Conservation (phyloP, 2,113 vertebrate genomes). For the Noturus placidus region DNA sequence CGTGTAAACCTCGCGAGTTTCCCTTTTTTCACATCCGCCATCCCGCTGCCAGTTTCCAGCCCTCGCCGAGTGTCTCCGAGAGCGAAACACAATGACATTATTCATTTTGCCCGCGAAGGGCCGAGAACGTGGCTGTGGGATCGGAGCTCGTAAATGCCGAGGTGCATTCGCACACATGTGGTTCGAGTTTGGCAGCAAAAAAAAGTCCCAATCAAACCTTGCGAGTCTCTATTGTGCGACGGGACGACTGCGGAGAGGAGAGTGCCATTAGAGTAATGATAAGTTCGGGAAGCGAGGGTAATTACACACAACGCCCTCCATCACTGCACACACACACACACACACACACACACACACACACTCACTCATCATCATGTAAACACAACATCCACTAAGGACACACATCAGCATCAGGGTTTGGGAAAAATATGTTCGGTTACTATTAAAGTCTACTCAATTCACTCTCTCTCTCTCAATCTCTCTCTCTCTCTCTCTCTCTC, state of each 20-base stretch:
- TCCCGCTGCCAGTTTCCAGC: constrained; percentile 42
- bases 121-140: constrained; percentile 62
- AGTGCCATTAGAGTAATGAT: constrained; percentile 72
- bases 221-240: constrained; percentile 67
- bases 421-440: neutral
- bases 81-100: constrained; percentile 67
- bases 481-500: neutral
- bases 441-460: neutral
- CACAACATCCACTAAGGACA: constrained; percentile 55
- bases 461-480: neutral
- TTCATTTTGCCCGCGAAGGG: constrained; percentile 64
- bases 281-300: constrained; percentile 65
- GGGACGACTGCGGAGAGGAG: constrained; percentile 72
- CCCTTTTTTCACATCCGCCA: neutral
- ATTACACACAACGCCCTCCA: constrained; percentile 63
- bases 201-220: constrained; percentile 73
- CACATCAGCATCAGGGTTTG: constrained; percentile 5
- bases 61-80: neutral
- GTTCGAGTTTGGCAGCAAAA: constrained; percentile 68
- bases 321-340: constrained; percentile 44
- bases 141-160: constrained; percentile 66
- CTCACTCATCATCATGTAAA: constrained; percentile 56
- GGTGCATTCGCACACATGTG: constrained; percentile 71
- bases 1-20: neutral
- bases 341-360: constrained; percentile 5